Conservation (phyloP, 2,888 invertebrate genomes). For the Orgyia antiqua region DNA sequence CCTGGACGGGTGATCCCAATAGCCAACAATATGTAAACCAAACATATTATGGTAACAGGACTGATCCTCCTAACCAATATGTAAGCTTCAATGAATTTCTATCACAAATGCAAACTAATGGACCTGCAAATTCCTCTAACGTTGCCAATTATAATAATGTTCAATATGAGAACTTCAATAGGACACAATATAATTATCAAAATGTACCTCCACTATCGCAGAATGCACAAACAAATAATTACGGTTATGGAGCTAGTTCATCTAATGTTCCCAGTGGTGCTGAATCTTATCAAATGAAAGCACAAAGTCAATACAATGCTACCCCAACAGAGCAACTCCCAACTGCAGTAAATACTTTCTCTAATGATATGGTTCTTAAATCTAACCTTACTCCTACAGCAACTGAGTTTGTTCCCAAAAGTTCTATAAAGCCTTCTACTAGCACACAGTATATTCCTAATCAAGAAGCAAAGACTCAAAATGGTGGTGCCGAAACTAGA, state of each 20-base stretch:
- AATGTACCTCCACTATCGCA: conserved; percentile 47
- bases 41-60: conserved; percentile 49
- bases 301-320: conserved; percentile 37
- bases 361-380: conserved; percentile 53
- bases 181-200: conserved; percentile 53
- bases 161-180: conserved; percentile 52
- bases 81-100: conserved; percentile 67
- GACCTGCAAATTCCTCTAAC: conserved; percentile 33
- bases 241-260: conserved; percentile 38
- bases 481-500: conserved; percentile 19
- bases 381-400: conserved; percentile 78
- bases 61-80: conserved; percentile 55
- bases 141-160: conserved; percentile 41
- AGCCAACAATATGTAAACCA: conserved; percentile 55
- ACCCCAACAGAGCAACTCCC: too few relatives aligned
- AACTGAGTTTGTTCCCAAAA: conserved; percentile 77
- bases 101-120: conserved; percentile 56
- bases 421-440: conserved; percentile 32
- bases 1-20: conserved; percentile 56
- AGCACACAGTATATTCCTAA: conserved; percentile 36
- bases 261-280: conserved; percentile 34
- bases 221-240: conserved; percentile 40
- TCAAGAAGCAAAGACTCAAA: conserved; percentile 30
- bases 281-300: conserved; percentile 37
- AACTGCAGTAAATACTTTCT: conserved; percentile 33